phyloP scores from a whole-genome alignment of 2,888 invertebrate genomes.

The Bellardia bayeri region DNA sequence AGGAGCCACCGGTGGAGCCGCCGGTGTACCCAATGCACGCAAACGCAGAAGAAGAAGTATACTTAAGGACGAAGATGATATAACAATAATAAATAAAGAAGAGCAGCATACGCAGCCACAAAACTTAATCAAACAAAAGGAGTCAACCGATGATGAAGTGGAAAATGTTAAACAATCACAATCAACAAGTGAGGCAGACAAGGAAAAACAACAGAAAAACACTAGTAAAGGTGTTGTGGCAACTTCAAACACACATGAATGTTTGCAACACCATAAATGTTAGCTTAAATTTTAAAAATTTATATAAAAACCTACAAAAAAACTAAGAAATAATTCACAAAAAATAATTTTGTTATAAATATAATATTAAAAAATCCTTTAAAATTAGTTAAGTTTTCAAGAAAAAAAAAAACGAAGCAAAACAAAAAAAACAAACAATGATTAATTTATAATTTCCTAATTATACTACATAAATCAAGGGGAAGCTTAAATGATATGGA shows the following conservation, averaged over 20 bases:
- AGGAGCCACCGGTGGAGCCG: slow-evolving; percentile 85
- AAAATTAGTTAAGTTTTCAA: slow-evolving; percentile 72
- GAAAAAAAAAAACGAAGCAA: slow-evolving; percentile 47
- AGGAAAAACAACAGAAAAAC: slow-evolving; percentile 66
- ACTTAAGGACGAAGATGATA: slow-evolving; percentile 48
- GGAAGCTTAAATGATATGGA: slow-evolving; percentile 16
- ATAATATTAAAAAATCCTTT: slow-evolving; percentile 42
- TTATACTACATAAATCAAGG: neutral
- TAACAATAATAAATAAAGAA: slow-evolving; percentile 43
- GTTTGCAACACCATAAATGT: slow-evolving; percentile 68
- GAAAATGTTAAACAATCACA: slow-evolving; percentile 47
- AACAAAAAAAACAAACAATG: slow-evolving; percentile 35
- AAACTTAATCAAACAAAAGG: slow-evolving; percentile 39
- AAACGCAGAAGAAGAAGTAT: slow-evolving; percentile 87
- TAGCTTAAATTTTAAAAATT: slow-evolving; percentile 71
- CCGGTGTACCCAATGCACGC: slow-evolving; percentile 84
- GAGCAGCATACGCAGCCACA: slow-evolving; percentile 39
- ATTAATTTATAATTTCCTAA: slow-evolving; percentile 60
- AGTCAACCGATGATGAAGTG: slow-evolving; percentile 8
- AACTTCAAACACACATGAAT: slow-evolving; percentile 52
- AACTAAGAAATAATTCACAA: slow-evolving; percentile 35
- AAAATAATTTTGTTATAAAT: slow-evolving; percentile 67
- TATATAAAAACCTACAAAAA: slow-evolving; percentile 57
- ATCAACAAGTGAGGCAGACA: slow-evolving; percentile 72
- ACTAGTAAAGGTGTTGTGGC: slow-evolving; percentile 63